phyloP scores from a whole-genome alignment of 2,797 vertebrate genomes.

The Danio tinwini region DNA sequence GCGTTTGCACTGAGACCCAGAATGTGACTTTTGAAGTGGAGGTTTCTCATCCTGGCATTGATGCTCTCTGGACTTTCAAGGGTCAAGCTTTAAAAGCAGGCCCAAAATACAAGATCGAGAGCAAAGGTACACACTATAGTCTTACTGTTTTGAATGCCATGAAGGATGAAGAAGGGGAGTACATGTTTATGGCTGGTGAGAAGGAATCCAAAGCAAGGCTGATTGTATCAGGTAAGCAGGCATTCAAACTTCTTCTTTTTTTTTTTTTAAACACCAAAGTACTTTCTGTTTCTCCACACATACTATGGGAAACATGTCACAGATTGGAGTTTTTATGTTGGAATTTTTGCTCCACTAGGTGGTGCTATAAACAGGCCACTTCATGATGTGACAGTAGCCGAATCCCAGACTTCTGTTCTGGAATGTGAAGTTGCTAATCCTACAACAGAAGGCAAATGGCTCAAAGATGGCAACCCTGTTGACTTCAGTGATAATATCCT shows the following conservation, averaged over 20 bases:
- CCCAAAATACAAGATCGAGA: constrained; percentile 89
- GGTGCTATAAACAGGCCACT: constrained; percentile 95
- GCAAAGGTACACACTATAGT: constrained; percentile 85
- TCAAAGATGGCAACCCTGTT: constrained; percentile 86
- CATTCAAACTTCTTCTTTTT: not conserved
- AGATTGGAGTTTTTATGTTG: not conserved
- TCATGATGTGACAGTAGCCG: constrained; percentile 89
- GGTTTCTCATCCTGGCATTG: constrained; percentile 91
- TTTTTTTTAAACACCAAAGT: not conserved
- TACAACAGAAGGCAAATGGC: constrained; percentile 88
- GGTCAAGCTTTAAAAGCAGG: constrained; percentile 86
- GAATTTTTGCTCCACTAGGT: constrained; percentile 72
- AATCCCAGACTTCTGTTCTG: constrained; percentile 90
- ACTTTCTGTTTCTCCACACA: not conserved
- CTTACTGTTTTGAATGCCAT: constrained; percentile 90
- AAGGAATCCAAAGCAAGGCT: constrained; percentile 91
- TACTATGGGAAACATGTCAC: not conserved
- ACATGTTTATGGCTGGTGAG: constrained; percentile 91
- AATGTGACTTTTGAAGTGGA: constrained; percentile 91
- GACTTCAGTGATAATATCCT: constrained; percentile 81
- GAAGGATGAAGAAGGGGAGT: constrained; percentile 98
- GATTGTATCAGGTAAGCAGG: constrained; percentile 87
- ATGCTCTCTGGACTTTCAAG: constrained; percentile 92
- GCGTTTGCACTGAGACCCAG: constrained; percentile 95
- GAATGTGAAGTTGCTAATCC: constrained; percentile 96